phyloP scores from a whole-genome alignment of 2,113 vertebrate genomes.

The Sialia sialis region DNA sequence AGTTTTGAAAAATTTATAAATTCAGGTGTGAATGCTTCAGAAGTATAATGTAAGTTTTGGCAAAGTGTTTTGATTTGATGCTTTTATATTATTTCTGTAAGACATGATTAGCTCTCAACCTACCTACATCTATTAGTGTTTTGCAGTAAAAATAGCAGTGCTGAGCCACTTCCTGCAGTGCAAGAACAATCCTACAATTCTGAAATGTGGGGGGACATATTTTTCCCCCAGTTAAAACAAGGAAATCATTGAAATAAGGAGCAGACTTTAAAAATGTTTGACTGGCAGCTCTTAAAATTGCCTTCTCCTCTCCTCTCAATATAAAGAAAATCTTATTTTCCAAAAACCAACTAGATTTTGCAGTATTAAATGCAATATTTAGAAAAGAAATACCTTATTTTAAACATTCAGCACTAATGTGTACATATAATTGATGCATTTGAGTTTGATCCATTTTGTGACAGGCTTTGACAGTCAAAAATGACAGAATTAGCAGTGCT shows the following conservation, averaged over 20 bases:
- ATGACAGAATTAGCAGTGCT: slow-evolving; percentile 67
- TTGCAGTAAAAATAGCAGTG: neutral
- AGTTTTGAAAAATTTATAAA: neutral
- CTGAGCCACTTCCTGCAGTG: neutral
- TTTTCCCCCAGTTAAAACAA: neutral
- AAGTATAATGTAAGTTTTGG: neutral
- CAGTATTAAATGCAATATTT: neutral
- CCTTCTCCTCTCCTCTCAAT: neutral
- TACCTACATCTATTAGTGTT: neutral
- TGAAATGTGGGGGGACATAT: neutral
- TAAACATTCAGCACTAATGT: slow-evolving; percentile 70
- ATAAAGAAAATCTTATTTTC: neutral
- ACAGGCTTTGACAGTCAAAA: slow-evolving; percentile 65
- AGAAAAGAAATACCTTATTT: neutral
- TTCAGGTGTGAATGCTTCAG: neutral
- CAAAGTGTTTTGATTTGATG: neutral
- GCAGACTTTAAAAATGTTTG: neutral
- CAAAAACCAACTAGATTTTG: neutral
- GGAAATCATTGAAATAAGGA: neutral
- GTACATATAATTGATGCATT: slow-evolving; percentile 70
- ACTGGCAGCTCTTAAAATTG: neutral
- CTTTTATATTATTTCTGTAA: neutral
- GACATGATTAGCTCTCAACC: neutral
- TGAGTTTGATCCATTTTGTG: slow-evolving; percentile 71
- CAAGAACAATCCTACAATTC: neutral